Conservation (phyloP, 1,140 invertebrate species). For the Oedothorax gibbosus region DNA sequence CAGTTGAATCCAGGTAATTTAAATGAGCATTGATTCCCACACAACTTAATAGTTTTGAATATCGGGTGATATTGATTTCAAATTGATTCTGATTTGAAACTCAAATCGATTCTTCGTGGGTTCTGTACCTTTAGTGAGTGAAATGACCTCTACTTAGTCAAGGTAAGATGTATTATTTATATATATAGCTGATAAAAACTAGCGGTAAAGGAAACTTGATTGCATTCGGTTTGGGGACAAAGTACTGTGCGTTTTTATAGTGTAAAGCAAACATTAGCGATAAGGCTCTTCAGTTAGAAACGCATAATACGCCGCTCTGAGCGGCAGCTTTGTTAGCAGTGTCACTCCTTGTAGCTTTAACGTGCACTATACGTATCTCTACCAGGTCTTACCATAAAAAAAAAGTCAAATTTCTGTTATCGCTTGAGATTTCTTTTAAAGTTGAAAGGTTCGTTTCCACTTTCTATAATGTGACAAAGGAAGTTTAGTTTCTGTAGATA, state of each 20-base stretch:
- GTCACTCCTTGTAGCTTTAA: constrained; percentile 43
- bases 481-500: constrained; percentile 2
- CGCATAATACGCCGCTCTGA: constrained; percentile 4
- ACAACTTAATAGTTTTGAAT: background rate
- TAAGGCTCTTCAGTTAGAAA: constrained; percentile 23
- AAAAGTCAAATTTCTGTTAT: constrained; percentile 36
- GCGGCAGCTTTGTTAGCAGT: constrained; percentile 37
- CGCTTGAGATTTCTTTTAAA: constrained; percentile 31
- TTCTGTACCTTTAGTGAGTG: background rate
- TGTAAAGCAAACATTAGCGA: constrained; percentile 46
- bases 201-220: constrained; percentile 42
- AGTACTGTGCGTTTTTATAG: constrained; percentile 44
- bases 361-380: constrained; percentile 25
- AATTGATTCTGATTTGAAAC: background rate
- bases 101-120: background rate
- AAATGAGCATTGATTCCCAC: too few species aligned
- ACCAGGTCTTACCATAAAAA: constrained; percentile 34
- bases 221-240: constrained; percentile 32
- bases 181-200: constrained; percentile 44
- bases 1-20: too few species aligned
- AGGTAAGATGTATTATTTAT: constrained; percentile 23
- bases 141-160: constrained; percentile 17
- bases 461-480: constrained; percentile 34
- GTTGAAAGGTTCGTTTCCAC: constrained; percentile 31
- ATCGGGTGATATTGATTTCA: background rate